Conservation (phyloP, 1,140 invertebrate genomes). For the Pachyrhynchus sulphureomaculatus region DNA sequence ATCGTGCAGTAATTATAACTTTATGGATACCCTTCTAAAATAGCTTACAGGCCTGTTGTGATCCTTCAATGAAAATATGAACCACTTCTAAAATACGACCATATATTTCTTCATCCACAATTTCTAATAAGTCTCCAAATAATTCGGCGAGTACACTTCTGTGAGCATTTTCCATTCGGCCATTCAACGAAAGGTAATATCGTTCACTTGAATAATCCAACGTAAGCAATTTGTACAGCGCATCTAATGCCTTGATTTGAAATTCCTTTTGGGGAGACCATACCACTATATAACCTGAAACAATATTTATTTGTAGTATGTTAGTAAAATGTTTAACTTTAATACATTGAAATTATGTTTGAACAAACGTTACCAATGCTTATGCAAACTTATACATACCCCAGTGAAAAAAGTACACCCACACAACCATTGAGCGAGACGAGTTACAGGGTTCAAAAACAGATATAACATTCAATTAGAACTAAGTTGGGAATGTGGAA, state of each 20-base stretch:
- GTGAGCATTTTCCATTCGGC: not conserved
- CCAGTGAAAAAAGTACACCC: no score
- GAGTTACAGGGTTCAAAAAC: no score
- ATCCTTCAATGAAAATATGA: not conserved
- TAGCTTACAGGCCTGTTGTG: not conserved
- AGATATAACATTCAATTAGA: no score
- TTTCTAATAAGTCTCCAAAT: not conserved
- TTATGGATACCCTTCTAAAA: no score
- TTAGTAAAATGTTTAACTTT: no score
- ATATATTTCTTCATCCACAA: not conserved
- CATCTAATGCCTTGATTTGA: not conserved
- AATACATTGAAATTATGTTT: no score
- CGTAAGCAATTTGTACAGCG: not conserved
- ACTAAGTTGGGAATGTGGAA: no score
- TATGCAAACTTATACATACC: no score
- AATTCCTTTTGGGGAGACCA: not conserved
- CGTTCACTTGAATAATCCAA: not conserved
- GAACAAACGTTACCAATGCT: no score
- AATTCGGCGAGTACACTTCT: not conserved
- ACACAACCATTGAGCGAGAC: no score
- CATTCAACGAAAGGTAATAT: not conserved
- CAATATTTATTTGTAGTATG: not conserved
- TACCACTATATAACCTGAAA: not conserved
- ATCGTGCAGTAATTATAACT: no score
- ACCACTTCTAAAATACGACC: not conserved